phyloP scores from a whole-genome alignment of 2,888 invertebrate genomes.

The Mechanitis mazaeus region DNA sequence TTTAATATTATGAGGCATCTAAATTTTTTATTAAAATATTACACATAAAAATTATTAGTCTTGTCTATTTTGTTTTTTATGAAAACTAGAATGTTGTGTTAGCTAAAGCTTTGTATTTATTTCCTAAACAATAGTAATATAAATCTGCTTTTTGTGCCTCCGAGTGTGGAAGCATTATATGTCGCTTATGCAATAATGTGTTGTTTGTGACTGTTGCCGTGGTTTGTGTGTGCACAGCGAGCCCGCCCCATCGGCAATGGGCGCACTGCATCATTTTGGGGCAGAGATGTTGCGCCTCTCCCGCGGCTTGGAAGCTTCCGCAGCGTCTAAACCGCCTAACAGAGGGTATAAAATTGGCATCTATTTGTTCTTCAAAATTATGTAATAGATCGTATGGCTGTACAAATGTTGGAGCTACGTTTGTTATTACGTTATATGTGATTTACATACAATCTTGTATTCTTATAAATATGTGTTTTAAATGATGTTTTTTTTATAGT shows the following conservation, averaged over 20 bases:
- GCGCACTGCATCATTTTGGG: slow-evolving; percentile 90
- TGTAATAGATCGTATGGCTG: slow-evolving; percentile 16
- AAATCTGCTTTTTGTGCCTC: too few species aligned
- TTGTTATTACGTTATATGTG: neutral
- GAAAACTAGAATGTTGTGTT: too few species aligned
- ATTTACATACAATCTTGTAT: too few species aligned
- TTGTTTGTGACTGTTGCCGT: slow-evolving; percentile 38
- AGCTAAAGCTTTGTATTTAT: too few species aligned
- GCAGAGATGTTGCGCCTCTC: slow-evolving; percentile 91
- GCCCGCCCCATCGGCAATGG: slow-evolving; percentile 88
- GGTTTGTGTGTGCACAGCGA: slow-evolving; percentile 75
- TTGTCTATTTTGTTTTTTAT: too few species aligned
- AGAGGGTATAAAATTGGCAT: slow-evolving; percentile 71
- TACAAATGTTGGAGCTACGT: neutral
- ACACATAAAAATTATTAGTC: too few species aligned
- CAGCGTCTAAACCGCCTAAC: slow-evolving; percentile 65
- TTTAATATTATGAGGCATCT: too few species aligned
- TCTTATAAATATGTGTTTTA: too few species aligned
- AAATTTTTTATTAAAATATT: too few species aligned
- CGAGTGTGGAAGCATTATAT: slow-evolving; percentile 9
- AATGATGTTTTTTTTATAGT: neutral
- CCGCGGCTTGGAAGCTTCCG: slow-evolving; percentile 85
- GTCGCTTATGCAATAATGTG: slow-evolving; percentile 20
- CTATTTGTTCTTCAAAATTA: slow-evolving; percentile 41
- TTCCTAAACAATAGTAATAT: neutral